Conservation (phyloP, 1,140 invertebrate genomes). For the Rhopalosiphum maidis region DNA sequence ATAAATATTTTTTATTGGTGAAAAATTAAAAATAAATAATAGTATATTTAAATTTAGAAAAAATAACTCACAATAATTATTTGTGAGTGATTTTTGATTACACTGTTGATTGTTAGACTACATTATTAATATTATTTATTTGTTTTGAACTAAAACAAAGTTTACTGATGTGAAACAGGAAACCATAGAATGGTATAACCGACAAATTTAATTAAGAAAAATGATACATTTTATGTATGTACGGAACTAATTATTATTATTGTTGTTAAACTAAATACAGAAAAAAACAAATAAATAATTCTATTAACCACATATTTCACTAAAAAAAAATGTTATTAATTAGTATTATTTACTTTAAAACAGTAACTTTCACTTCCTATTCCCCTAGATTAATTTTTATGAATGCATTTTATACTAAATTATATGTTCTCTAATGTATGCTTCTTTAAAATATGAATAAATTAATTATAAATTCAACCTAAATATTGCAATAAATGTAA, state of each 20-base stretch:
- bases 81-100: not conserved
- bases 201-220: not conserved
- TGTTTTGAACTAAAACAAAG: not conserved
- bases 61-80: not conserved
- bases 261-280: not conserved
- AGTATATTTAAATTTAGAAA: not conserved
- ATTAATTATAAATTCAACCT: conserved; percentile 35
- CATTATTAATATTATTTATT: not conserved
- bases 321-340: not conserved
- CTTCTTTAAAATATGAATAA: not conserved
- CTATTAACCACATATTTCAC: not conserved
- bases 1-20: not conserved
- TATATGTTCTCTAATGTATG: not conserved
- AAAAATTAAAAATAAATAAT: not conserved
- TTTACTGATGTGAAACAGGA: not conserved
- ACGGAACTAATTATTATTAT: not conserved
- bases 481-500: not conserved
- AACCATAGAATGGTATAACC: not conserved
- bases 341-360: not conserved
- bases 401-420: not conserved
- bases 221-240: not conserved
- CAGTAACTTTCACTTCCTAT: not conserved
- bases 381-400: not conserved
- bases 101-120: not conserved
- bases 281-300: not conserved